These are phyloP conservation scores for Cryptus viduatorius DNA, from an alignment of 2,888 invertebrate genomes.

Conservation along the genomic window DNA sequence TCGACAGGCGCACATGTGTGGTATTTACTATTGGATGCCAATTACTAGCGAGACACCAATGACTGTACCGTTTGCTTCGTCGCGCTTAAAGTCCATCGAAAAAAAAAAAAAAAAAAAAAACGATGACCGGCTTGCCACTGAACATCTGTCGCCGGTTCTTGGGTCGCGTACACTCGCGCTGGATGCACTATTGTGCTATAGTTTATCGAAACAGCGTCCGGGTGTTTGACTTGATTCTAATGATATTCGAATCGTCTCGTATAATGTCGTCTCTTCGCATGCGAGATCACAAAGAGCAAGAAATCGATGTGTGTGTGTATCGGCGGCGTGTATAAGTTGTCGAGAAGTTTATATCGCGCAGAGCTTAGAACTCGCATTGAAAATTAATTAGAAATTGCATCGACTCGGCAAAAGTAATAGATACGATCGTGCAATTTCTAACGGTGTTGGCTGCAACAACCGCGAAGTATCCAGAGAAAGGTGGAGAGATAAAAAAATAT, in stretches of 20 bases:
- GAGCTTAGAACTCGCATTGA: constrained; percentile 15
- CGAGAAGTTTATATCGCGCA: too few species aligned
- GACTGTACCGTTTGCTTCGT: neutral
- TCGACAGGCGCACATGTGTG: neutral
- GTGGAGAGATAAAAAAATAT: neutral
- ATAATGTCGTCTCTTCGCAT: too few species aligned
- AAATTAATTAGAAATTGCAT: constrained; percentile 56
- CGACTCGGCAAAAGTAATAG: constrained; percentile 8
- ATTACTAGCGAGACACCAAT: neutral
- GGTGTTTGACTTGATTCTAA: constrained; percentile 42
- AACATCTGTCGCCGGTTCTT: neutral
- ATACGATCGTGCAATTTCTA: constrained; percentile 50
- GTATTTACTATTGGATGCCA: constrained; percentile 9
- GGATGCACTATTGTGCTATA: neutral
- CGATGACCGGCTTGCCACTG: neutral
- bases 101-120: constrained; percentile 6
- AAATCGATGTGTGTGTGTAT: too few species aligned
- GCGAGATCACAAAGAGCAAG: too few species aligned
- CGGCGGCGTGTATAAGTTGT: too few species aligned
- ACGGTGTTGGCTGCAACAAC: constrained; percentile 4
- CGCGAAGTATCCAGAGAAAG: constrained; percentile 10
- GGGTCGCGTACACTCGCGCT: neutral
- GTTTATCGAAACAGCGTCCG: constrained; percentile 21
- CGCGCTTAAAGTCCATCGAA: neutral
- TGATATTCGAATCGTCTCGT: constrained; percentile 1